A percentile compares a stretch with the other conserved stretches of the same genome.
Conservation (phyloP, 2,113 vertebrate species). For the Eira barbara region DNA sequence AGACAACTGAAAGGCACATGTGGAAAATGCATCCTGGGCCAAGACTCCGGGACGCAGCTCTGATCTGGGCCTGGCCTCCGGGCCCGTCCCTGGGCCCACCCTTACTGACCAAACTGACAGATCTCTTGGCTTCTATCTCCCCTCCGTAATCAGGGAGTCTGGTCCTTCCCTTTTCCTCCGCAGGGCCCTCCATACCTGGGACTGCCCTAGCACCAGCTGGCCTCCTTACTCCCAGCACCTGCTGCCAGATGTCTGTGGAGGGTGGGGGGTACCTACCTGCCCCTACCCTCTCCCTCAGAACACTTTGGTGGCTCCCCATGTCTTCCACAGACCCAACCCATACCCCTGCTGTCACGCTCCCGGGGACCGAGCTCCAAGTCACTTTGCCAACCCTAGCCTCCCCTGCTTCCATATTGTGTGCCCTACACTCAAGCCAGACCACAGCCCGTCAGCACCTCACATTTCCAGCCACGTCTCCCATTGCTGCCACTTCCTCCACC, state of each 20-base stretch:
- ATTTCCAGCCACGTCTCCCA: neutral
- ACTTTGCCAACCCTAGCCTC: neutral
- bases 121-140: neutral
- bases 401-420: fast-evolving
- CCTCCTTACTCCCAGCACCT: neutral
- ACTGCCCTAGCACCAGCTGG: neutral
- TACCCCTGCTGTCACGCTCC: fast-evolving
- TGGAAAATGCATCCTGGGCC: neutral
- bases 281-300: neutral
- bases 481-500: neutral
- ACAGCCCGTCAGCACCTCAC: fast-evolving
- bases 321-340: neutral
- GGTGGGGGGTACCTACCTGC: neutral
- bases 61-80: neutral
- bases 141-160: fast-evolving
- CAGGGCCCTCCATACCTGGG: neutral
- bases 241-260: neutral
- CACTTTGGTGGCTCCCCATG: too few relatives aligned
- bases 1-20: neutral
- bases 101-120: neutral
- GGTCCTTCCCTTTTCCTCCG: neutral
- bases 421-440: neutral
- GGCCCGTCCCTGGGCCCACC: neutral
- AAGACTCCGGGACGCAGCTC: fast-evolving
- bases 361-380: neutral